Evolutionary conservation across 1,140 invertebrate species (phyloP).

Genomic region (Drosophila bocqueti): DNA sequence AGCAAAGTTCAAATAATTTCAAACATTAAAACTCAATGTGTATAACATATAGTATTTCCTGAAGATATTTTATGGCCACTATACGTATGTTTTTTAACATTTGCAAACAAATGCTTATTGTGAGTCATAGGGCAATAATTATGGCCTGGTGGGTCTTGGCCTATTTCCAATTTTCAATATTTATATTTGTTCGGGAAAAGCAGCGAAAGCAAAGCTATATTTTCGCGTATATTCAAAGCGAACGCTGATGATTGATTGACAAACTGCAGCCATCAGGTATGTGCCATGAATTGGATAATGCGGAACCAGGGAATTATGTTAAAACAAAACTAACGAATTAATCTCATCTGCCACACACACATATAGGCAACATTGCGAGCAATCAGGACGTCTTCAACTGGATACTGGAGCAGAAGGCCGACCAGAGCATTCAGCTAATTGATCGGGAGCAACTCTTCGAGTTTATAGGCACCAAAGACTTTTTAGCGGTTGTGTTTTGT

Average conservation of each 20-base stretch:
- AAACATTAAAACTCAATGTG: conserved; percentile 37
- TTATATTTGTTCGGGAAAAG: background rate
- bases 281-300: conserved; percentile 33
- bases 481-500: conserved; percentile 97
- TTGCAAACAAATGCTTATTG: background rate
- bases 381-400: conserved; percentile 94
- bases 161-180: conserved; percentile 5
- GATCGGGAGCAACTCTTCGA: conserved; percentile 93
- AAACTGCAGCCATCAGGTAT: conserved; percentile 83
- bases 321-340: conserved; percentile 9
- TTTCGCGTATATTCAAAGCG: conserved; percentile 19
- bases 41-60: background rate
- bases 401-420: conserved; percentile 96
- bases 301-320: background rate
- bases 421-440: conserved; percentile 96
- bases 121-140: conserved; percentile 23
- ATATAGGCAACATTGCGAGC: conserved; percentile 94
- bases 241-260: conserved; percentile 73
- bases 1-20: conserved; percentile 41
- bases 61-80: conserved; percentile 1
- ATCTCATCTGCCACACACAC: conserved; percentile 1
- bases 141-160: conserved; percentile 28
- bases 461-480: conserved; percentile 96
- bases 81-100: background rate
- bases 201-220: conserved; percentile 6